phyloP scores from a whole-genome alignment of 2,888 invertebrate species.

The Andricus quercusramuli region DNA sequence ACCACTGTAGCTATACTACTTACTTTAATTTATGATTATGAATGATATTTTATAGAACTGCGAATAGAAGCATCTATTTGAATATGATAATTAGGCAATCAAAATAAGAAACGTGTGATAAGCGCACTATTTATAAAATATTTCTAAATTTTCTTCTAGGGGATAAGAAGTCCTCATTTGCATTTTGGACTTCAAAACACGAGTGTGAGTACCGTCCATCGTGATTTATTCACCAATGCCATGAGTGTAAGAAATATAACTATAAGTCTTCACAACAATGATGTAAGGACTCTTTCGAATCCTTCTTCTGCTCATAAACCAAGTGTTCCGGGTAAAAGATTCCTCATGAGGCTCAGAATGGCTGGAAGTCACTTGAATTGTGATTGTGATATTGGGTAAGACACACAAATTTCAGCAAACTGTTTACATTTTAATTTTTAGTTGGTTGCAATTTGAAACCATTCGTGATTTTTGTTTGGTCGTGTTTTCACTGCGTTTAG shows the following conservation, averaged over 20 bases:
- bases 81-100: no score
- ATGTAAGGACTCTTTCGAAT: slow-evolving; percentile 85
- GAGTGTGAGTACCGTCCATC: slow-evolving; percentile 85
- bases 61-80: no score
- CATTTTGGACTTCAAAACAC: slow-evolving; percentile 88
- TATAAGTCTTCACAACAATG: slow-evolving; percentile 85
- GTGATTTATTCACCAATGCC: slow-evolving; percentile 85
- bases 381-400: slow-evolving; percentile 91
- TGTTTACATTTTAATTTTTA: neutral
- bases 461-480: no score
- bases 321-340: slow-evolving; percentile 85
- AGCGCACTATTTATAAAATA: slow-evolving; percentile 1
- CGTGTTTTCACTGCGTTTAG: no score
- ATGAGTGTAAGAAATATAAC: slow-evolving; percentile 87
- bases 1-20: no score
- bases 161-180: slow-evolving; percentile 87
- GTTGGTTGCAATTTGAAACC: neutral
- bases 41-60: no score
- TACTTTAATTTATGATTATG: no score
- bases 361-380: slow-evolving; percentile 88
- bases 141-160: slow-evolving; percentile 79
- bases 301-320: slow-evolving; percentile 88
- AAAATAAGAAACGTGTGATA: no score
- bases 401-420: neutral
- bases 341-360: slow-evolving; percentile 86